Percentiles rank a stretch among this genome's conserved stretches.
Evolutionary conservation across 2,888 invertebrate genomes (phyloP).

Genomic region (Lepidocyrtoides sp.): DNA sequence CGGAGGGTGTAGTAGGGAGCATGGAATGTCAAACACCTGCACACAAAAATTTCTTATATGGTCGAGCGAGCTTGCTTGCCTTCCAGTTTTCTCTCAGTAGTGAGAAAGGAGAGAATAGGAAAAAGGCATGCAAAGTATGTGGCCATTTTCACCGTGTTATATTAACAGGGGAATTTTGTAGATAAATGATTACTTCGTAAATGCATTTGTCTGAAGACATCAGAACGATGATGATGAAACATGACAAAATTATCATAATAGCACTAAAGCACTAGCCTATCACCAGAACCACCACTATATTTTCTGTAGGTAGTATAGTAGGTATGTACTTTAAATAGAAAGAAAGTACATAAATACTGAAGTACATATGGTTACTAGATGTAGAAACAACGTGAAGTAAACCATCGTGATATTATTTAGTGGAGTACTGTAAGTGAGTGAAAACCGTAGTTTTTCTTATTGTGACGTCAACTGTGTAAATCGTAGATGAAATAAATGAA

Average conservation of each 20-base stretch:
- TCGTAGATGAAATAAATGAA: not conserved
- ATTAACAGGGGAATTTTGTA: not conserved
- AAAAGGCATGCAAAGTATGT: not conserved
- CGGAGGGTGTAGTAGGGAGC: not conserved
- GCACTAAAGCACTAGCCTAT: not conserved
- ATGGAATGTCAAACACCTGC: constrained; percentile 62
- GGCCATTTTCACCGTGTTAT: constrained; percentile 18
- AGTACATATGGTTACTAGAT: too few species aligned
- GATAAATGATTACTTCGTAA: not conserved
- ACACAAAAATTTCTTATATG: constrained; percentile 13
- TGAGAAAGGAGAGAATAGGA: not conserved
- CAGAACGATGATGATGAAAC: not conserved
- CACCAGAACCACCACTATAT: not conserved
- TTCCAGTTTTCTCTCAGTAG: not conserved
- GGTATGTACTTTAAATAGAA: too few species aligned
- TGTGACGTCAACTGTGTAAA: constrained; percentile 6
- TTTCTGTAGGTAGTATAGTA: not conserved
- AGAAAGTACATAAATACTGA: too few species aligned
- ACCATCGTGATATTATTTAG: too few species aligned
- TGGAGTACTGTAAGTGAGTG: not conserved
- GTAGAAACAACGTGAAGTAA: too few species aligned
- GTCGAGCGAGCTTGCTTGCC: not conserved
- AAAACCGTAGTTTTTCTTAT: not conserved
- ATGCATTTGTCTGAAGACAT: not conserved
- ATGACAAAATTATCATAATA: constrained; percentile 37